Conservation (phyloP, 2,797 vertebrate genomes). For the Pseudomugil gertrudae region DNA sequence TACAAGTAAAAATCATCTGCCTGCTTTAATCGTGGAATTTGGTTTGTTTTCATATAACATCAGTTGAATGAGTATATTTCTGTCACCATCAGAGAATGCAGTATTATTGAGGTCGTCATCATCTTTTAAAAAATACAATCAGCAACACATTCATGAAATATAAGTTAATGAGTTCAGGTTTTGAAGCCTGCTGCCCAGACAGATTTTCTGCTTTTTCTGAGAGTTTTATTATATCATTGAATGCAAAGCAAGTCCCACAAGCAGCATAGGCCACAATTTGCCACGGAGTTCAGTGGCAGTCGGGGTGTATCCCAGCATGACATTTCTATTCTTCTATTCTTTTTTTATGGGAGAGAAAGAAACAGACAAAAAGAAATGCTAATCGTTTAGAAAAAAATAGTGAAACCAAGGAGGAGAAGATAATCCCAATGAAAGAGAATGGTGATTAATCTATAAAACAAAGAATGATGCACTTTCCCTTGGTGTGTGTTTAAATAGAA, state of each 20-base stretch:
- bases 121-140: not conserved
- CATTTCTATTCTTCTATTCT: slow-evolving; percentile 30
- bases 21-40: not conserved
- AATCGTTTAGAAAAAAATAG: not conserved
- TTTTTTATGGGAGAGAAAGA: slow-evolving; percentile 19
- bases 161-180: slow-evolving; percentile 34
- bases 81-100: not conserved
- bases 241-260: slow-evolving; percentile 14
- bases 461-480: not conserved
- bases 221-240: slow-evolving; percentile 66
- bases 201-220: slow-evolving; percentile 32
- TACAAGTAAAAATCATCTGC: not conserved
- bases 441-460: not conserved
- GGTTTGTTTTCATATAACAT: not conserved
- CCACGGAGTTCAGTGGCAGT: slow-evolving; percentile 37
- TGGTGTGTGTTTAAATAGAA: not conserved
- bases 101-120: no score
- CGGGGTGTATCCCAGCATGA: slow-evolving; percentile 30
- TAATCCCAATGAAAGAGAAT: not conserved
- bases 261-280: slow-evolving; percentile 39
- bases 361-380: slow-evolving; percentile 16
- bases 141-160: slow-evolving; percentile 15
- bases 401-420: not conserved
- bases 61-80: not conserved
- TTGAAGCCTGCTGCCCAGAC: slow-evolving; percentile 13